Evolutionary conservation across 2,888 invertebrate genomes (phyloP), one percentile per base, ranked within the genome.

Genomic region (Cheilosia scutellata): DNA sequence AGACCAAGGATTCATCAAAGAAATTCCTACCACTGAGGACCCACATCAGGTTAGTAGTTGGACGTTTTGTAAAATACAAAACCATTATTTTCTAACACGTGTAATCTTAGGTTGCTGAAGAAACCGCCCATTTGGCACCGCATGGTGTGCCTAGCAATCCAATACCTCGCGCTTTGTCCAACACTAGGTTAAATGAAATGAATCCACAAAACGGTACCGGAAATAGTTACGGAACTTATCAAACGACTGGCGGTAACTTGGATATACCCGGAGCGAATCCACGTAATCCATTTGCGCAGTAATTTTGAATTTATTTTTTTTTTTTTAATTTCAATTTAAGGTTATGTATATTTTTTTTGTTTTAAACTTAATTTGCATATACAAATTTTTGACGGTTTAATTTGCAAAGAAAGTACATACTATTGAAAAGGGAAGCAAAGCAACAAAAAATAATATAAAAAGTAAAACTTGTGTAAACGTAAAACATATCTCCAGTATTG

Each of bases 101-200:
- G 16, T 29, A 37, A 27, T 6, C 51, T 88, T 66, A 93, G 93
- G 93, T 93, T 72, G 93, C 93, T 49, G 93, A 93, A 87, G 97
- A 96, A 91, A 96, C 96, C 42, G 95, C 95, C 1, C 97, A 97
- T 93, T 93, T 98, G 90, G 98, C 98, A 75, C 98, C 98, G n/a
- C 98, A 98, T 91, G 98, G 98, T 62, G 98, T 98, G 65, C 98
- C 98, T 58, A 96, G 97, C 91, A 97, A 97, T 93, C 97, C 98
- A 25, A 95, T 97, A 90, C 97, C 97, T 0, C 94, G 97, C 87
- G 97, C 97, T 65, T 93, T 97, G 29, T 97, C 97, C 88, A 97
- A 96, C 90, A 95, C 95, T 88, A 95, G 97, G 80, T 94, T 97
- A 44, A 95, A 96, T 88, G 97, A 97, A 91, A 93, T 96, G 89